Conservation (phyloP, 2,797 vertebrate species). For the Mus minutoides region DNA sequence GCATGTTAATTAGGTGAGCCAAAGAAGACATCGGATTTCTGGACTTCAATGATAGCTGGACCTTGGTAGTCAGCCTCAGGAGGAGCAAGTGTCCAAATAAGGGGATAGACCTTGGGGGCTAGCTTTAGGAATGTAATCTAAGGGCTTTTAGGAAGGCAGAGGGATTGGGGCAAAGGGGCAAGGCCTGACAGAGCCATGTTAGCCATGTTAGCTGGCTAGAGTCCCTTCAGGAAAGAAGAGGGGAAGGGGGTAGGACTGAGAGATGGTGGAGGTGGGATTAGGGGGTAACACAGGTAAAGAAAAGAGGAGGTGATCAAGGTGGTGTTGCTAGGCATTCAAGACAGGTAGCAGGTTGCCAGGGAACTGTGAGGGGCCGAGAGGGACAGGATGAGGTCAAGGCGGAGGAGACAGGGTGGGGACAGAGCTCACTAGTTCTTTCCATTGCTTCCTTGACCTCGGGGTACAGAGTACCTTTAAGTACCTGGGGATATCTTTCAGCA, state of each 20-base stretch:
- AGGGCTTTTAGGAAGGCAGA: background rate
- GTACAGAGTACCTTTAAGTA: accelerated
- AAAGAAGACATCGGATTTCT: background rate
- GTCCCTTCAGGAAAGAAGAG: background rate
- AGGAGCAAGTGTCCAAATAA: background rate
- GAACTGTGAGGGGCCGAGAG: background rate
- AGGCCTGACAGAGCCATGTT: background rate
- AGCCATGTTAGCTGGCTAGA: background rate
- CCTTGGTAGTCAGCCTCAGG: background rate
- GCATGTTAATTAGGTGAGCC: background rate
- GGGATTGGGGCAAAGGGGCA: background rate
- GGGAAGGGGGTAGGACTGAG: background rate
- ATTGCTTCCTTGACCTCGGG: background rate
- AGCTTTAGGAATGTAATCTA: background rate
- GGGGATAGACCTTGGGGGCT: background rate
- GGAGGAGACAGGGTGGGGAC: background rate
- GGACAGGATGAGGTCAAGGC: background rate
- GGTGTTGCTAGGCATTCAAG: background rate
- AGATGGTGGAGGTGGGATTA: background rate
- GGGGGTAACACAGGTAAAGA: background rate
- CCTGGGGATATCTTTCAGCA: background rate
- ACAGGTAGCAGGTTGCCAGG: background rate
- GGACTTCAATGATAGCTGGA: background rate
- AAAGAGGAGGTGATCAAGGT: background rate
- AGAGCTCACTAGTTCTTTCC: background rate